These are phyloP conservation scores for Pangasianodon gigas DNA, from an alignment of 2,113 vertebrate genomes.

Conservation along the genomic window DNA sequence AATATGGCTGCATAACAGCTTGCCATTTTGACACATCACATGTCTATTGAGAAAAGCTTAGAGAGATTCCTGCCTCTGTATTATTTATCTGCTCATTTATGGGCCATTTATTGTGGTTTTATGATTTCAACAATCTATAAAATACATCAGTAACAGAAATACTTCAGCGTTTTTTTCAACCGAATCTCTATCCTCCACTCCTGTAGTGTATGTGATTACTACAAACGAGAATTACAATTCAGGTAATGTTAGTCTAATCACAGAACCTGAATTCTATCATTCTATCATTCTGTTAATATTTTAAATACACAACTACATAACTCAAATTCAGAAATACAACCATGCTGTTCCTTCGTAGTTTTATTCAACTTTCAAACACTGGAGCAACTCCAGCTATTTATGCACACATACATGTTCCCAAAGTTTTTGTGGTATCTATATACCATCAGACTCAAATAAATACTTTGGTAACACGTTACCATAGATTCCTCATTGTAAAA, in stretches of 20 bases:
- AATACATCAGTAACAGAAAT: not conserved
- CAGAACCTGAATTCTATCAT: not conserved
- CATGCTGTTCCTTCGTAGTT: not conserved
- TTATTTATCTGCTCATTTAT: not conserved
- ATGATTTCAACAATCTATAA: not conserved
- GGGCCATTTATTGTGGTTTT: not conserved
- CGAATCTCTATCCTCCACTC: not conserved
- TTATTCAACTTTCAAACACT: not conserved
- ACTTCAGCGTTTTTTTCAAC: not conserved
- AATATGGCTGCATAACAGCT: constrained; percentile 50
- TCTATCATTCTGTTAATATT: not conserved
- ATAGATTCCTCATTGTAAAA: not conserved
- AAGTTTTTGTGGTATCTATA: not conserved
- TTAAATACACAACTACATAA: not conserved
- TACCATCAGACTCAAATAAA: not conserved
- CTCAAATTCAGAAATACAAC: not conserved
- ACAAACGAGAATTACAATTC: not conserved
- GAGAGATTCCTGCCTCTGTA: not conserved
- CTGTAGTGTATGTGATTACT: not conserved
- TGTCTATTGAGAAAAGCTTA: constrained; percentile 1
- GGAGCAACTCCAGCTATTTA: not conserved
- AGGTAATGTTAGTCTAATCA: not conserved
- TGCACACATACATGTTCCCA: not conserved
- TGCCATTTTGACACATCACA: constrained; percentile 50
- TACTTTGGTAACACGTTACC: not conserved